Evolutionary conservation across 2,888 invertebrate species (phyloP).

Genomic region (Leptothorax acervorum): DNA sequence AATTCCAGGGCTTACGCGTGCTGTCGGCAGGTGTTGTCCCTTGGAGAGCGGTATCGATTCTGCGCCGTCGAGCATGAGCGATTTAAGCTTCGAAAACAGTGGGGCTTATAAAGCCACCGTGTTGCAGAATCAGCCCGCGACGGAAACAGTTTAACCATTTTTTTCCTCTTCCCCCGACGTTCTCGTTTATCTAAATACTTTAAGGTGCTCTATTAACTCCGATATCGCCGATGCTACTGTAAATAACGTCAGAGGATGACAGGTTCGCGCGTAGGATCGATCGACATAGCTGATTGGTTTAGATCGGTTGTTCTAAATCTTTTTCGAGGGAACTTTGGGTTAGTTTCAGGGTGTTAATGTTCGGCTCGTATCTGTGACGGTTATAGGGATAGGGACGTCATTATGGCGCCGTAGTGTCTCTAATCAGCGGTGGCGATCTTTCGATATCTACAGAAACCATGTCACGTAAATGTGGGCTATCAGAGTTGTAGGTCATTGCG

Average conservation of each 20-base stretch:
- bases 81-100: slow-evolving; percentile 59
- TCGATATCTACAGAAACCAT: slow-evolving; percentile 28
- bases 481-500: slow-evolving; percentile 3
- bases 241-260: slow-evolving; percentile 17
- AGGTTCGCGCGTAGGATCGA: neutral
- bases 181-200: slow-evolving; percentile 18
- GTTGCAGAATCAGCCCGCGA: slow-evolving; percentile 7
- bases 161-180: neutral
- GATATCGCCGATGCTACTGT: neutral
- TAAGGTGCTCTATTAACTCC: neutral
- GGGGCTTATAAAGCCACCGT: slow-evolving; percentile 46
- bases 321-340: neutral
- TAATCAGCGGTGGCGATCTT: slow-evolving; percentile 40
- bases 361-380: neutral
- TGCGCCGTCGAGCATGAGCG: slow-evolving; percentile 50
- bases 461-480: slow-evolving; percentile 37
- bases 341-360: neutral
- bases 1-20: slow-evolving; percentile 46
- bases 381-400: slow-evolving; percentile 24
- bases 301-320: neutral
- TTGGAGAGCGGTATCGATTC: slow-evolving; percentile 61
- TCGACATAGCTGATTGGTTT: neutral
- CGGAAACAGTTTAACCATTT: neutral
- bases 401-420: slow-evolving; percentile 24
- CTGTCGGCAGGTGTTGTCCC: slow-evolving; percentile 51